Percentiles rank a stretch among this genome's conserved stretches.
These are phyloP conservation scores for Dynastes maya DNA, from an alignment of 2,888 invertebrate genomes.

Conservation along the genomic window DNA sequence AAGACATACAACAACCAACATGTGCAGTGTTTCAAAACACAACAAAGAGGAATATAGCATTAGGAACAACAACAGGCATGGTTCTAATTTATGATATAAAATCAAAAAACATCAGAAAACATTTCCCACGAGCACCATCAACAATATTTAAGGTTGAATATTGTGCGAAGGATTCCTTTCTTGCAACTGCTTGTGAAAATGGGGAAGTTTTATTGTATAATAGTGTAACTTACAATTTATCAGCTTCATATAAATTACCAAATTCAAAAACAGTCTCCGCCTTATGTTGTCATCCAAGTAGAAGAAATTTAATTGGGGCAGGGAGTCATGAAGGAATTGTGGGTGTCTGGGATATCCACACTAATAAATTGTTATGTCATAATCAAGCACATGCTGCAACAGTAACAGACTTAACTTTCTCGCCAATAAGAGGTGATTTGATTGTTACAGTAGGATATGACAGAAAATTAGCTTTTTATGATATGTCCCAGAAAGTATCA, in stretches of 20 bases:
- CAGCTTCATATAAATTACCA: conserved; percentile 63
- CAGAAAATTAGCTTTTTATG: conserved; percentile 74
- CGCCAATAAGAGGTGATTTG: conserved; percentile 74
- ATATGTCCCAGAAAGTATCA: conserved; percentile 70
- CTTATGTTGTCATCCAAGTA: conserved; percentile 63
- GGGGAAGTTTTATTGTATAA: conserved; percentile 66
- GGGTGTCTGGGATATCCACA: conserved; percentile 67
- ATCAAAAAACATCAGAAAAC: conserved; percentile 62
- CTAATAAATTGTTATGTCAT: conserved; percentile 61
- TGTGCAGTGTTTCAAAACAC: conserved; percentile 66
- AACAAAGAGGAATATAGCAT: conserved; percentile 64
- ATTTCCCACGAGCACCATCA: conserved; percentile 62
- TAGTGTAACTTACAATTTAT: conserved; percentile 61
- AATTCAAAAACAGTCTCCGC: conserved; percentile 64
- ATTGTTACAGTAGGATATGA: conserved; percentile 75
- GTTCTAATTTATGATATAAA: conserved; percentile 68
- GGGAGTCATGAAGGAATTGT: conserved; percentile 68
- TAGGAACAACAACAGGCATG: conserved; percentile 65
- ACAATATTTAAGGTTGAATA: conserved; percentile 64
- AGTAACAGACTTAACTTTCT: conserved; percentile 74
- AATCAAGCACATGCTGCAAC: conserved; percentile 73
- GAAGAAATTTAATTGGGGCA: conserved; percentile 63
- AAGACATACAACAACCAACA: conserved; percentile 65
- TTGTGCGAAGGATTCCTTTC: conserved; percentile 66
- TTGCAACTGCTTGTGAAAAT: conserved; percentile 65